Evolutionary conservation across 2,797 vertebrate genomes (phyloP).

Genomic region (Myripristis jacobus): DNA sequence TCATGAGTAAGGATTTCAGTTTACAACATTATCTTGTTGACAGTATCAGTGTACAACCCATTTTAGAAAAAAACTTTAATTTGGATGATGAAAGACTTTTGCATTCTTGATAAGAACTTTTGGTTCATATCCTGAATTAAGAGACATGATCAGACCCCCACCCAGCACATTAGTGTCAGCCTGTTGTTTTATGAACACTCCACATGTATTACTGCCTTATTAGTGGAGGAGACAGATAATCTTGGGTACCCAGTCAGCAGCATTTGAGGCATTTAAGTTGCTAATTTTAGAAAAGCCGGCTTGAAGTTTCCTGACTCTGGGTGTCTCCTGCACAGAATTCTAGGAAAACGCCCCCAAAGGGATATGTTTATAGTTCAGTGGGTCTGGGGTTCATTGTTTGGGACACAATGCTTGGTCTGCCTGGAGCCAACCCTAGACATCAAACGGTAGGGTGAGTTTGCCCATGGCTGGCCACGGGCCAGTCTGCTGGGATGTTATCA

Average conservation of each 20-base stretch:
- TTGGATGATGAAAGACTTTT: background rate
- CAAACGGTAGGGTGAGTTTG: constrained; percentile 81
- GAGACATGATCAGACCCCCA: constrained; percentile 29
- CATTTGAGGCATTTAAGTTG: constrained; percentile 65
- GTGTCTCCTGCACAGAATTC: constrained; percentile 83
- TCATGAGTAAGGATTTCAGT: background rate
- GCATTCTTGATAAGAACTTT: constrained; percentile 13
- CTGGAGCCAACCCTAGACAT: constrained; percentile 87
- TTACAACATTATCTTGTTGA: background rate
- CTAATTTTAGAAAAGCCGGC: constrained; percentile 82
- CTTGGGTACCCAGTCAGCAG: constrained; percentile 78
- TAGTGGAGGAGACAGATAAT: constrained; percentile 39
- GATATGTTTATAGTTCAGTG: constrained; percentile 86
- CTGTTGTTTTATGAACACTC: constrained; percentile 41
- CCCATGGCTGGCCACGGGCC: constrained; percentile 80
- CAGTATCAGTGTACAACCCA: background rate
- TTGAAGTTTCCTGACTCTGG: constrained; percentile 85
- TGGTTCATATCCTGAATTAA: constrained; percentile 38
- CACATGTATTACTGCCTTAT: constrained; percentile 51
- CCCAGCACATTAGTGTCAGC: constrained; percentile 26
- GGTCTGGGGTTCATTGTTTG: constrained; percentile 88
- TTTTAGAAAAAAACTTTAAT: background rate
- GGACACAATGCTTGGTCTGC: constrained; percentile 88
- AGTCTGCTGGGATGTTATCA: constrained; percentile 76
- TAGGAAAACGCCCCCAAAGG: constrained; percentile 84